phyloP scores from a whole-genome alignment of 2,888 invertebrate genomes.

The Nymphalis c-album region DNA sequence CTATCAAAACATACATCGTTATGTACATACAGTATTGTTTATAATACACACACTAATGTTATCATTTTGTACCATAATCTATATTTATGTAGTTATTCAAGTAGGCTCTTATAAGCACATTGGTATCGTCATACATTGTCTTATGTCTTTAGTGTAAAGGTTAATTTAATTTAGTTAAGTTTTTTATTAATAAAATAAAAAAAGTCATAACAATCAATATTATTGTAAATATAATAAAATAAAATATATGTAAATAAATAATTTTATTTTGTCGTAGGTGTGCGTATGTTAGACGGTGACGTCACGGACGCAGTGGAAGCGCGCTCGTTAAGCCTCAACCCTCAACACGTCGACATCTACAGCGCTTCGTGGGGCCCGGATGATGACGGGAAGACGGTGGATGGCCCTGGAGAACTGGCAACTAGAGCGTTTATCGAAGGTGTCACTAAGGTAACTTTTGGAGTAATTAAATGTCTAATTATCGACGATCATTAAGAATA shows the following conservation, averaged over 20 bases:
- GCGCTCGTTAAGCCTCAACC: conserved; percentile 94
- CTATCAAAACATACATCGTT: too few species aligned
- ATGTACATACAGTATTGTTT: too few species aligned
- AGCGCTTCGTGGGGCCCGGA: conserved; percentile 99
- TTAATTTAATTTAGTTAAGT: too few species aligned
- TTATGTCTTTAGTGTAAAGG: too few species aligned
- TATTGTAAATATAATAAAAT: too few species aligned
- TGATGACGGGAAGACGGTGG: conserved; percentile 98
- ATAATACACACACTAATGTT: too few species aligned
- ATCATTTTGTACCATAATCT: too few species aligned
- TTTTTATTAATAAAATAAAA: too few species aligned
- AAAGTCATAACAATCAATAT: too few species aligned
- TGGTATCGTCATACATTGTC: too few species aligned
- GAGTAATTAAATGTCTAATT: neutral
- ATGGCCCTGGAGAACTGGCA: conserved; percentile 97
- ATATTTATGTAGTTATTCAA: too few species aligned
- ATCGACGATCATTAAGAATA: neutral
- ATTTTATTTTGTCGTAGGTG: conserved; percentile 81
- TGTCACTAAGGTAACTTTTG: conserved; percentile 87
- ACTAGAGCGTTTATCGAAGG: conserved; percentile 97
- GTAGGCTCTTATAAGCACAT: too few species aligned
- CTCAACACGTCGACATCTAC: conserved; percentile 98
- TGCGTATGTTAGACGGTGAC: conserved; percentile 98
- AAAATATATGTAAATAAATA: neutral
- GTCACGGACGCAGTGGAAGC: conserved; percentile 99